Evolutionary conservation across 2,797 vertebrate genomes (phyloP).

Genomic region (Protosalanx chinensis): DNA sequence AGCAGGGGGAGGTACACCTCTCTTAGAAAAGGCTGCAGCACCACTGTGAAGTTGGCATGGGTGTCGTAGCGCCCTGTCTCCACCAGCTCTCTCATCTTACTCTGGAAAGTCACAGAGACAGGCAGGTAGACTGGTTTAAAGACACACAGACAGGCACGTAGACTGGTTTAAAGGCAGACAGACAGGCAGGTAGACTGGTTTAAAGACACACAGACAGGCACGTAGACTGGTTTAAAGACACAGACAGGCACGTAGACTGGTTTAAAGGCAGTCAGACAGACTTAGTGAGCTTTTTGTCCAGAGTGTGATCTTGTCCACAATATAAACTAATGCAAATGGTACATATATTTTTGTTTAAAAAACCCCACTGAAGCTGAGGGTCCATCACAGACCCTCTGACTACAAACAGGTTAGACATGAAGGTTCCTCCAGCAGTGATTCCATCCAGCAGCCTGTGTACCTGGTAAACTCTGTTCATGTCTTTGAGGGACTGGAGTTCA

Average conservation of each 20-base stretch:
- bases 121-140: slow-evolving; percentile 13
- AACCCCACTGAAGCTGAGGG: neutral
- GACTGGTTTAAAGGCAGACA: no score
- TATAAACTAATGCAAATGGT: neutral
- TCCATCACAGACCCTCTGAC: no score
- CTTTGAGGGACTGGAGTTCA: slow-evolving; percentile 70
- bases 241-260: neutral
- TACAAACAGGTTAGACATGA: neutral
- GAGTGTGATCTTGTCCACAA: neutral
- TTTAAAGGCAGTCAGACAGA: neutral
- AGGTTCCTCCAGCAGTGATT: neutral
- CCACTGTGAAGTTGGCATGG: slow-evolving; percentile 82
- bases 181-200: slow-evolving; percentile 4
- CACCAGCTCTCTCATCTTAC: slow-evolving; percentile 69
- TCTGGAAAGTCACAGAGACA: slow-evolving; percentile 61
- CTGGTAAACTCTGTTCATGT: slow-evolving; percentile 79
- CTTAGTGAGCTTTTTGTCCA: no score
- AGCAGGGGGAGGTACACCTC: slow-evolving; percentile 63
- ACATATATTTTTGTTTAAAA: neutral
- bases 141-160: slow-evolving; percentile 9
- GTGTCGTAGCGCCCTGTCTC: slow-evolving; percentile 84
- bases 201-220: slow-evolving; percentile 13
- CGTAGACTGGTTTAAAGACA: slow-evolving; percentile 15
- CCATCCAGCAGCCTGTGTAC: slow-evolving; percentile 55
- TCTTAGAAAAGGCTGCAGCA: slow-evolving; percentile 84